Evolutionary conservation across 2,113 vertebrate genomes (phyloP).

Genomic region (Pycnonotus jocosus): DNA sequence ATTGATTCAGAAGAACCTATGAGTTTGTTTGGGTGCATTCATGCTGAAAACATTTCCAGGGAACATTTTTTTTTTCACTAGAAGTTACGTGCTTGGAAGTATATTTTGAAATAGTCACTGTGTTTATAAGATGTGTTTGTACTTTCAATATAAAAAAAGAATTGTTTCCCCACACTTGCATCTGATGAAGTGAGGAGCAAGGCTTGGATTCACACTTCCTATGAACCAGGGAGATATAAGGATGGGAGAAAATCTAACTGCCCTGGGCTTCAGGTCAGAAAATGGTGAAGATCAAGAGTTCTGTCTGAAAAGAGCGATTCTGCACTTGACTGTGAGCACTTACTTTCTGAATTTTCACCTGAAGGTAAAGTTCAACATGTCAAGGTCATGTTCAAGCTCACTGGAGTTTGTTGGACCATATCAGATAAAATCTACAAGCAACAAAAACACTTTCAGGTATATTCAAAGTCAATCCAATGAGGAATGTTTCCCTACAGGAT

Average conservation of each 20-base stretch:
- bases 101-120: neutral
- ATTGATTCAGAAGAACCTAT: neutral
- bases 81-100: neutral
- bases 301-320: slow-evolving; percentile 42
- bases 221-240: neutral
- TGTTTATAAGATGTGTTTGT: neutral
- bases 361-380: slow-evolving; percentile 64
- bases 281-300: slow-evolving; percentile 30
- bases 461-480: slow-evolving; percentile 62
- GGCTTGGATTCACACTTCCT: neutral
- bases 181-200: neutral
- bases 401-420: slow-evolving; percentile 58
- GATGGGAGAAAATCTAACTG: neutral
- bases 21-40: neutral
- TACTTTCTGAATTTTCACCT: slow-evolving; percentile 64
- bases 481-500: slow-evolving; percentile 22
- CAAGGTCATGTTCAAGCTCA: slow-evolving; percentile 63
- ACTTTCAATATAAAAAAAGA: neutral
- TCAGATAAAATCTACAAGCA: slow-evolving; percentile 51
- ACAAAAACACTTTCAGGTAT: slow-evolving; percentile 70
- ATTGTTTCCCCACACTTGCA: neutral
- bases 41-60: neutral
- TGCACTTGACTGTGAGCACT: slow-evolving; percentile 35
- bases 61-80: neutral
- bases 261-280: slow-evolving; percentile 21